Evolutionary conservation across 2,888 invertebrate species (phyloP), one percentile per base, ranked within the genome.

Genomic region (Aspidiotus destructor): DNA sequence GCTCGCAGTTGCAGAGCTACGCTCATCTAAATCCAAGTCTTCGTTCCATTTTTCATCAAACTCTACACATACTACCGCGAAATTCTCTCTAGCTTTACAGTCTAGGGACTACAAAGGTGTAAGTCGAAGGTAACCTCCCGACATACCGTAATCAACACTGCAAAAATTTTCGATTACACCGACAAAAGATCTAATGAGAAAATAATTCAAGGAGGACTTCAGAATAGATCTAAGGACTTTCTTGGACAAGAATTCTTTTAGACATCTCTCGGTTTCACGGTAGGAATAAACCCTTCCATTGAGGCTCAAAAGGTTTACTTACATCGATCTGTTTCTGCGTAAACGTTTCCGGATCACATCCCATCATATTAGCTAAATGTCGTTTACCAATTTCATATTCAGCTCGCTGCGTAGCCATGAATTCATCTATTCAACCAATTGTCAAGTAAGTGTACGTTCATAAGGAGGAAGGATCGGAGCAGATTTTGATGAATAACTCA

Each of bases 291-390:
- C 1, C 5, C 28, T 28, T 28, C n/a, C n/a, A 28, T 28, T 28
- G 28, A 28, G 28, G 28, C 28, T 28, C 28, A 28, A 28, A 28
- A 28, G 5, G 28, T 28, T 28, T 5, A n/a, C 80, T 80, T 80
- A 90, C 89, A 79, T 94, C 85, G 42, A 97, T 83, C 76, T 95
- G 91, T 68, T 85, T 83, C 76, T 96, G 91, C 0, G 89, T 88
- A 76, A 98, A 92, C 0, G 83, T 85, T 75, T 93, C 89, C 0
- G 89, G 87, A 80, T 97, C 89, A 77, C 87, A 86, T 0, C 97
- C 97, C 98, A 99, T 99, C 86, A 99, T 99, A 77, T 96, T 97
- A 0, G 99, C 98, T 72, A 99, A 83, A 80, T 99, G 96, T 44
- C 96, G 82, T 77, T 89, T 92, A 15, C 99, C 99, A 75, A 94